phyloP scores from a whole-genome alignment of 92 coral and sea anemone species.

The Epizoanthus scotinus region DNA sequence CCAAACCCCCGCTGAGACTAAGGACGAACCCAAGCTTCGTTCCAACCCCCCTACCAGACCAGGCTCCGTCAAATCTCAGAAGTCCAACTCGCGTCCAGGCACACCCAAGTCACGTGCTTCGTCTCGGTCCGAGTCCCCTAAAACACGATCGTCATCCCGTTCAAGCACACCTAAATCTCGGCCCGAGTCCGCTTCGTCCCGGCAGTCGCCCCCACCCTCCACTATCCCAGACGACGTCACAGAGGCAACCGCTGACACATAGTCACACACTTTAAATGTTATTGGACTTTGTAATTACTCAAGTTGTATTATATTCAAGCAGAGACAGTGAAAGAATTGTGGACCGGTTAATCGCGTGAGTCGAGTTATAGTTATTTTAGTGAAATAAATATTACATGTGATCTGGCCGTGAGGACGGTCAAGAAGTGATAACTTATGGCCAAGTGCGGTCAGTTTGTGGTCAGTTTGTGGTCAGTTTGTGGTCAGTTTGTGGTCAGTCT shows the following conservation, averaged over 20 bases:
- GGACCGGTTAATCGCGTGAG: too few relatives aligned
- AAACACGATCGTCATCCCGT: conserved; percentile 53
- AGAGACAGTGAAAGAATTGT: too few relatives aligned
- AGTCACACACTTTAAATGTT: background rate
- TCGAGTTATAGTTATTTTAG: too few relatives aligned
- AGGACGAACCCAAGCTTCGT: conserved; percentile 45
- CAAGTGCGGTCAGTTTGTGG: too few relatives aligned
- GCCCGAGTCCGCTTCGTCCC: conserved; percentile 73
- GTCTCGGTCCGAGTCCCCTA: conserved; percentile 64
- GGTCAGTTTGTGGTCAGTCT: too few relatives aligned
- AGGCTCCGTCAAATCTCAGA: conserved; percentile 39
- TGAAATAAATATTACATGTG: too few relatives aligned
- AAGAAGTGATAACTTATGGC: too few relatives aligned
- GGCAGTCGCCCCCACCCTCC: conserved; percentile 72
- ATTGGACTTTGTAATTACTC: conserved; percentile 2
- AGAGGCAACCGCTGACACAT: conserved; percentile 28
- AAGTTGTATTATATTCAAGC: background rate
- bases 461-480: too few relatives aligned
- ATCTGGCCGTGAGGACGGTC: too few relatives aligned
- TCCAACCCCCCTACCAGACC: conserved; percentile 50
- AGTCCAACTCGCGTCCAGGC: conserved; percentile 62
- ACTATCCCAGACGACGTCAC: conserved; percentile 55
- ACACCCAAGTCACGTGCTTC: conserved; percentile 59
- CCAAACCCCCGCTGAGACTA: conserved; percentile 38
- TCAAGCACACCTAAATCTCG: conserved; percentile 74